Conservation (phyloP, 2,797 vertebrate genomes). For the Bradypodion ventrale region DNA sequence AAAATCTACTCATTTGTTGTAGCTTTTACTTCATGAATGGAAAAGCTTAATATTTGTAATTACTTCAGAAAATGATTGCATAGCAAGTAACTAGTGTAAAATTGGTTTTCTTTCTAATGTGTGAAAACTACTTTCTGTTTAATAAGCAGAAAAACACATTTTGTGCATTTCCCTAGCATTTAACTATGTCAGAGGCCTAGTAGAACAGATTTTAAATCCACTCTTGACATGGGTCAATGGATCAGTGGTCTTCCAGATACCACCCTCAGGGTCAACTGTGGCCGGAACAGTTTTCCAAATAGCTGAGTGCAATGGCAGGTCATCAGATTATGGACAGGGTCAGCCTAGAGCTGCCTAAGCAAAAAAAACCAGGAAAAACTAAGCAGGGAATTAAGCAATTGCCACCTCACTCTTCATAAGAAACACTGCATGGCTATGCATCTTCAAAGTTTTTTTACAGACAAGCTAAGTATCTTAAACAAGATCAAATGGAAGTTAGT, state of each 20-base stretch:
- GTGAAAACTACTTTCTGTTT: conserved; percentile 58
- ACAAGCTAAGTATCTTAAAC: conserved; percentile 63
- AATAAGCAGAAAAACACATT: conserved; percentile 69
- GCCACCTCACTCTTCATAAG: conserved; percentile 83
- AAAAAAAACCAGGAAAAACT: conserved; percentile 88
- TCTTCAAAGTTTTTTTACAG: conserved; percentile 71
- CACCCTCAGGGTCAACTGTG: conserved; percentile 77
- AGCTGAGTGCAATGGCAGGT: conserved; percentile 81
- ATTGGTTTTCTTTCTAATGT: conserved; percentile 52
- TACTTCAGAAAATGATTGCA: conserved; percentile 66
- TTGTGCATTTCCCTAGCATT: conserved; percentile 73
- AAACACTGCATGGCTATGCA: conserved; percentile 77
- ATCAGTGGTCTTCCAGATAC: conserved; percentile 82
- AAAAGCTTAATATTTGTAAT: conserved; percentile 57
- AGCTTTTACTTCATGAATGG: conserved; percentile 52
- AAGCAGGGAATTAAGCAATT: conserved; percentile 91
- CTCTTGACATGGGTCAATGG: conserved; percentile 91
- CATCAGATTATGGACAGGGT: conserved; percentile 88
- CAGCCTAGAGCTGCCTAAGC: conserved; percentile 84
- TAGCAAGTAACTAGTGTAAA: conserved; percentile 63
- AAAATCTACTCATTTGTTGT: conserved; percentile 47
- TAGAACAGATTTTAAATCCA: conserved; percentile 86
- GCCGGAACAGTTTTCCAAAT: conserved; percentile 79
- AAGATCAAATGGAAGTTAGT: no score
- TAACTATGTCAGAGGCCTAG: conserved; percentile 82